A percentile compares a stretch with the other conserved stretches of the same genome.
Conservation (phyloP, 2,888 invertebrate species). For the Endotricha flammealis region DNA sequence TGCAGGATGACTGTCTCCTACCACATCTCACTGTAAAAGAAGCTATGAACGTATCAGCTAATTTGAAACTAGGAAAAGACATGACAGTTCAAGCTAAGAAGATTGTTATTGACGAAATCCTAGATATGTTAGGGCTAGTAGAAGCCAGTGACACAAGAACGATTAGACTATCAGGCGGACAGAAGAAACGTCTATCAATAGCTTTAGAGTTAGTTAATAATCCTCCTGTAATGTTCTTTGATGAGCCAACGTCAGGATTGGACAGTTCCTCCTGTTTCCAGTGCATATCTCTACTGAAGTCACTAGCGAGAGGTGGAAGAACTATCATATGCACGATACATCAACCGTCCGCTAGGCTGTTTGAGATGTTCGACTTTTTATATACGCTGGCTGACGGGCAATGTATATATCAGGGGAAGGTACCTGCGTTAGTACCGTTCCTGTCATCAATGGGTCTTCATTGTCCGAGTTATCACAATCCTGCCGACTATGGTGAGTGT, state of each 20-base stretch:
- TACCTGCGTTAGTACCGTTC: slow-evolving; percentile 91
- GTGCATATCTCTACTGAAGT: slow-evolving; percentile 92
- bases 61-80: slow-evolving; percentile 92
- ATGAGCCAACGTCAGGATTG: slow-evolving; percentile 95
- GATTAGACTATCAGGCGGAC: slow-evolving; percentile 91
- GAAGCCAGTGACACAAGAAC: slow-evolving; percentile 90
- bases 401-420: slow-evolving; percentile 94
- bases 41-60: slow-evolving; percentile 95
- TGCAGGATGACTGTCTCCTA: slow-evolving; percentile 95
- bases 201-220: slow-evolving; percentile 96
- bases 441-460: slow-evolving; percentile 89
- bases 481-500: slow-evolving; percentile 92
- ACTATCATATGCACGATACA: slow-evolving; percentile 98
- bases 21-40: slow-evolving; percentile 94
- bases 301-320: slow-evolving; percentile 90
- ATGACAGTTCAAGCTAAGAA: slow-evolving; percentile 84
- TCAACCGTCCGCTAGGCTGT: slow-evolving; percentile 96
- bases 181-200: slow-evolving; percentile 93
- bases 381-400: slow-evolving; percentile 95
- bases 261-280: slow-evolving; percentile 97
- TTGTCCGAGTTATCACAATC: slow-evolving; percentile 97
- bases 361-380: slow-evolving; percentile 96
- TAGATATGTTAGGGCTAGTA: slow-evolving; percentile 88
- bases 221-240: slow-evolving; percentile 98
- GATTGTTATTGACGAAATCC: slow-evolving; percentile 90